Percentiles rank a stretch among this genome's conserved stretches.
phyloP scores from a whole-genome alignment of 2,113 vertebrate species.

The Sinocyclocheilus maitianheensis region DNA sequence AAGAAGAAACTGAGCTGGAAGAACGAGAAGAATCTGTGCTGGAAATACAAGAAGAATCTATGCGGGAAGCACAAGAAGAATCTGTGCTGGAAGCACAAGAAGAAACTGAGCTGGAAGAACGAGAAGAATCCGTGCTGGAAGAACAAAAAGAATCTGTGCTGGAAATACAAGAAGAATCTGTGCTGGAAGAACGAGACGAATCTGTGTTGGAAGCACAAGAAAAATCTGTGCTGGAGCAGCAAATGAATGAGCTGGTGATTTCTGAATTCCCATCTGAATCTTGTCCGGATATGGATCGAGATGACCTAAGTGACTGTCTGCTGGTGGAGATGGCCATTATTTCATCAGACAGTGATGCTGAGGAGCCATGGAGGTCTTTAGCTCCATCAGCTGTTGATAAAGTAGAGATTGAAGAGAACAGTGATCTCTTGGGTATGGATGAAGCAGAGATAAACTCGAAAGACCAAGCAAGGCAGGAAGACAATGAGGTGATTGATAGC shows the following conservation, averaged over 20 bases:
- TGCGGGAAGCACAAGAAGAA: no score
- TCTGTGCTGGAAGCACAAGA: no score
- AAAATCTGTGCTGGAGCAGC: constrained; percentile 46
- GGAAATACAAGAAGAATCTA: no score
- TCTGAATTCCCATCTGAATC: constrained; percentile 51
- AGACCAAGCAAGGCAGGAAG: constrained; percentile 31
- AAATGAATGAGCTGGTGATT: constrained; percentile 30
- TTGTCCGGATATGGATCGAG: constrained; percentile 58
- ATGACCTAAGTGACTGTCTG: constrained; percentile 71
- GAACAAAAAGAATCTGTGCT: not conserved
- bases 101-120: not conserved
- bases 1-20: not conserved
- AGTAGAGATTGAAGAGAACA: constrained; percentile 46
- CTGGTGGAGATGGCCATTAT: constrained; percentile 71
- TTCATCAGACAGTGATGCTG: constrained; percentile 74
- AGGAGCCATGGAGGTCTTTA: constrained; percentile 66
- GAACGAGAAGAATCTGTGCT: no score
- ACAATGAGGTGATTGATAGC: not conserved
- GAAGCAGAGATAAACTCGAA: constrained; percentile 6
- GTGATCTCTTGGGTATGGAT: constrained; percentile 26
- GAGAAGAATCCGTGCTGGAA: not conserved
- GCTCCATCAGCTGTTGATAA: constrained; percentile 53
- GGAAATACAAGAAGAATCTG: not conserved
- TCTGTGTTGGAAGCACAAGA: no score
- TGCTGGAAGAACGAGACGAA: not conserved